Percentiles rank a stretch among this genome's conserved stretches.
phyloP scores from a whole-genome alignment of 1,140 invertebrate species.

The Triops cancriformis region DNA sequence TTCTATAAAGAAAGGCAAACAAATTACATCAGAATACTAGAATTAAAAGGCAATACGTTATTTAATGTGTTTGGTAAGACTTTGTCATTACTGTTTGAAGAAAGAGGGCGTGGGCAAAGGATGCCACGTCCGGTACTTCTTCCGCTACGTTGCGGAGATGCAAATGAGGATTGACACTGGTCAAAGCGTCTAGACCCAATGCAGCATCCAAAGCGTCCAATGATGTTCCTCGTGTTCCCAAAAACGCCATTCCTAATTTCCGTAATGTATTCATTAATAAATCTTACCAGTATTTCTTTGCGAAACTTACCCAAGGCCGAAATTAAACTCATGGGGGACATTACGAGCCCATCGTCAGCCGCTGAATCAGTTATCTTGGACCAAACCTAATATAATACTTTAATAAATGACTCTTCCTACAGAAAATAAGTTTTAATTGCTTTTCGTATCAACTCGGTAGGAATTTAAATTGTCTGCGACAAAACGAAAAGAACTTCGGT shows the following conservation, averaged over 20 bases:
- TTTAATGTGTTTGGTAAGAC: too few relatives aligned
- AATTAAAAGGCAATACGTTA: too few relatives aligned
- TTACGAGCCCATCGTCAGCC: not conserved
- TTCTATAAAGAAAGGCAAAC: not conserved
- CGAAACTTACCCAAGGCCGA: not conserved
- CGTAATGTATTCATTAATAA: not conserved
- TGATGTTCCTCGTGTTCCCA: slow-evolving; percentile 21
- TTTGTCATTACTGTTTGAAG: not conserved
- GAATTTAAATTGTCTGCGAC: too few relatives aligned
- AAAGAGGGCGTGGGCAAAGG: slow-evolving; percentile 16
- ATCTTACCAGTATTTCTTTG: not conserved
- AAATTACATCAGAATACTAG: not conserved
- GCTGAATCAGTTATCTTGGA: not conserved
- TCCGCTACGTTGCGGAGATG: slow-evolving; percentile 20
- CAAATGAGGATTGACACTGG: slow-evolving; percentile 22
- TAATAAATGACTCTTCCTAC: not conserved
- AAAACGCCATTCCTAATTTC: slow-evolving; percentile 17
- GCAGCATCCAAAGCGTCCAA: slow-evolving; percentile 20
- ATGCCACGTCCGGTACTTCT: not conserved
- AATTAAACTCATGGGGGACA: not conserved
- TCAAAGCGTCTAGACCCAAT: slow-evolving; percentile 21
- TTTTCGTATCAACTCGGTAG: too few relatives aligned
- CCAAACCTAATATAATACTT: not conserved
- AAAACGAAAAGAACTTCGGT: too few relatives aligned
- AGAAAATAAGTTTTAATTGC: too few relatives aligned